Conservation (phyloP, 2,113 vertebrate genomes). For the Cariama cristata region DNA sequence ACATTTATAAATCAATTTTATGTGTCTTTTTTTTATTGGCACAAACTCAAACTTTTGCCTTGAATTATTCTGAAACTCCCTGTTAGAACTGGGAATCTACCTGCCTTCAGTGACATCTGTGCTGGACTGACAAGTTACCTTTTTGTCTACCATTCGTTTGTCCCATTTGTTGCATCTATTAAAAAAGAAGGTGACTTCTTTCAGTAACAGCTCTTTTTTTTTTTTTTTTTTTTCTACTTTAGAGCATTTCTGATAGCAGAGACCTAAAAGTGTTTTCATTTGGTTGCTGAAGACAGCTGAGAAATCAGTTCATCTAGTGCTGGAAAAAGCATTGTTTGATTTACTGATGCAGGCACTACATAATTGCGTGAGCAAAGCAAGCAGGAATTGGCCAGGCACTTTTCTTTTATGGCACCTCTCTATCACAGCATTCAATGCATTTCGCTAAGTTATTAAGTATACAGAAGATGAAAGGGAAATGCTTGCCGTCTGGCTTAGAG, state of each 20-base stretch:
- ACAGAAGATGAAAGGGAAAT: constrained; percentile 48
- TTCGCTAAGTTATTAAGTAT: constrained; percentile 49
- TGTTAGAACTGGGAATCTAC: background rate
- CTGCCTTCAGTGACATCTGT: background rate
- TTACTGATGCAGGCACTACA: constrained; percentile 5
- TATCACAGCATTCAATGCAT: background rate
- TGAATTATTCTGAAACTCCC: background rate
- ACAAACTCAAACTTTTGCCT: background rate
- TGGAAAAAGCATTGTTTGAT: background rate
- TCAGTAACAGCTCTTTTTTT: rapidly evolving
- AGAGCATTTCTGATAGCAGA: background rate
- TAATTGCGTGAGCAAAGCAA: background rate
- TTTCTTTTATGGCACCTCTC: constrained; percentile 62
- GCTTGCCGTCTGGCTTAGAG: constrained; percentile 21
- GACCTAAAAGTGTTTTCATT: background rate
- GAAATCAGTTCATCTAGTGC: background rate
- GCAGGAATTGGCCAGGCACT: background rate
- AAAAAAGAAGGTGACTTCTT: background rate
- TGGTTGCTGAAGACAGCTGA: background rate
- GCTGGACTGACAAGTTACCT: background rate
- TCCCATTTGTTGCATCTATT: background rate
- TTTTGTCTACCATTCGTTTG: background rate
- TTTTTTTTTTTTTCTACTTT: background rate
- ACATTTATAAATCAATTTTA: background rate
- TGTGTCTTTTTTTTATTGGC: background rate